phyloP scores from a whole-genome alignment of 2,888 invertebrate species.

The Proisotoma minuta region DNA sequence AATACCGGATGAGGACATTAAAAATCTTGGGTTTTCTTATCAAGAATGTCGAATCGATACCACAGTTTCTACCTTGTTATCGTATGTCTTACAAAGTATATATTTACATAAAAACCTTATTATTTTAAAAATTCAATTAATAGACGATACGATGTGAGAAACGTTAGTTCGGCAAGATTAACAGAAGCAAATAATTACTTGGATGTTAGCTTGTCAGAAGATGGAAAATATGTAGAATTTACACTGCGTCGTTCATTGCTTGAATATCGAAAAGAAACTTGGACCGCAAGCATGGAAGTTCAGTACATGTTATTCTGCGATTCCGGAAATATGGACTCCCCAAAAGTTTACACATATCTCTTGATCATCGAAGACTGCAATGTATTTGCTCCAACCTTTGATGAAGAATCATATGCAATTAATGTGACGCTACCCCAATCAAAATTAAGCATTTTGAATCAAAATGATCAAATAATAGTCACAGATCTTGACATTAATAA shows the following conservation, averaged over 20 bases:
- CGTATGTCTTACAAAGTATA: constrained; percentile 4
- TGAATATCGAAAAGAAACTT: constrained; percentile 13
- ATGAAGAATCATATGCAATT: neutral
- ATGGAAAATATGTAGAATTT: constrained; percentile 13
- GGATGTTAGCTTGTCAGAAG: neutral
- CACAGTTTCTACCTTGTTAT: neutral
- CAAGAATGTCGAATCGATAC: neutral
- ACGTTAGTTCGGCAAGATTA: neutral
- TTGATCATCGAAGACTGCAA: constrained; percentile 32
- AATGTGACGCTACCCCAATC: constrained; percentile 3
- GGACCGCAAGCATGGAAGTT: constrained; percentile 26
- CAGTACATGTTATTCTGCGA: constrained; percentile 18
- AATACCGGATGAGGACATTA: neutral
- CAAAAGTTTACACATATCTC: constrained; percentile 24
- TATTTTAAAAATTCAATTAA: neutral
- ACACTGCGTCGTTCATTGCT: constrained; percentile 9
- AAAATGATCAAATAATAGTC: constrained; percentile 13
- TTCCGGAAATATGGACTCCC: neutral
- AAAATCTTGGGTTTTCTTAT: neutral
- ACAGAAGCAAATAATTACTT: neutral
- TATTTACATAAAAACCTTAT: neutral
- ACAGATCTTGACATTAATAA: constrained; percentile 27
- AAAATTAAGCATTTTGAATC: neutral
- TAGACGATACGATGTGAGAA: neutral
- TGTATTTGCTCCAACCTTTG: constrained; percentile 20